Conservation (phyloP, 1,140 invertebrate species). For the Drosophila parabipectinata region DNA sequence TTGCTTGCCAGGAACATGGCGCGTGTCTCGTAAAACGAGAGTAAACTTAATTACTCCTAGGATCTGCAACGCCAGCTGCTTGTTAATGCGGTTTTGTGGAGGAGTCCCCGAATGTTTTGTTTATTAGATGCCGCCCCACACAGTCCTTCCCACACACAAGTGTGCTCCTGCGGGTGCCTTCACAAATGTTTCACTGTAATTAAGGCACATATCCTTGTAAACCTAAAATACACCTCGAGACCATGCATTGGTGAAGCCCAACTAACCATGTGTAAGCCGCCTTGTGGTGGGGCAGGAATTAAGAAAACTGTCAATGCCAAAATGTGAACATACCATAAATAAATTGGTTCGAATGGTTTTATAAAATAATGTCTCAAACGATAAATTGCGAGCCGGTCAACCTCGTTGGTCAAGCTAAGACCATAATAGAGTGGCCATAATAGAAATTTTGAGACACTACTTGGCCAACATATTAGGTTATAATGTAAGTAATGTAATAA, state of each 20-base stretch:
- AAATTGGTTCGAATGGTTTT: not conserved
- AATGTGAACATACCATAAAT: not conserved
- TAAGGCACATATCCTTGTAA: conserved; percentile 36
- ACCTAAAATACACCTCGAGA: conserved; percentile 1
- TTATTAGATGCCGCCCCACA: conserved; percentile 40
- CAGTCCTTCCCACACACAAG: conserved; percentile 5
- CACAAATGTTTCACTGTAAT: conserved; percentile 67
- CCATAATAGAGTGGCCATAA: not conserved
- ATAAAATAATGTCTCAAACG: too few relatives aligned
- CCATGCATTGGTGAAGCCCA: conserved; percentile 9
- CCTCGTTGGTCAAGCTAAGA: not conserved
- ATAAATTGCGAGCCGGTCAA: too few relatives aligned
- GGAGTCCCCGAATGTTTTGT: conserved; percentile 31
- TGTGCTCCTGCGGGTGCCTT: conserved; percentile 31
- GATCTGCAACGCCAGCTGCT: conserved; percentile 51
- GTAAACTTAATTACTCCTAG: conserved; percentile 67
- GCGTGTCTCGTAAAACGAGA: conserved; percentile 54
- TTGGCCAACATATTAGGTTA: too few relatives aligned
- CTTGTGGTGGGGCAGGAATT: conserved; percentile 22
- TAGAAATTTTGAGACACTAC: too few relatives aligned
- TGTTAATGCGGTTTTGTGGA: conserved; percentile 58
- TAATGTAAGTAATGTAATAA: too few relatives aligned
- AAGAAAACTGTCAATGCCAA: conserved; percentile 1
- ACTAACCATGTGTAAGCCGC: conserved; percentile 18
- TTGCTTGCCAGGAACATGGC: conserved; percentile 27